phyloP scores from a whole-genome alignment of 2,797 vertebrate genomes.

The Discoglossus pictus region DNA sequence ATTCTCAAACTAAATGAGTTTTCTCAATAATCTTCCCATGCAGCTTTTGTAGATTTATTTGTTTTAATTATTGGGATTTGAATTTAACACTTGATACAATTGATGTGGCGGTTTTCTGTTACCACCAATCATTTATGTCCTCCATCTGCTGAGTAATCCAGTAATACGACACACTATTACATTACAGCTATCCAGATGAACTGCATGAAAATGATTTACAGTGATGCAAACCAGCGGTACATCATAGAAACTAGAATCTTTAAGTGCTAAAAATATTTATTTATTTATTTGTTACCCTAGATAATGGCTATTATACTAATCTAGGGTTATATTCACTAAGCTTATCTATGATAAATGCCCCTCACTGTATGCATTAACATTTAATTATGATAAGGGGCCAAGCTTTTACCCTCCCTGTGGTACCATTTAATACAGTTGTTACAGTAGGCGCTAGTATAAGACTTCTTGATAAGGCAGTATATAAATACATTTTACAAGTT shows the following conservation, averaged over 20 bases:
- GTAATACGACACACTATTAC: conserved; percentile 26
- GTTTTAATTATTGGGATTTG: conserved; percentile 37
- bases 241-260: conserved; percentile 7
- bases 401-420: too few species aligned
- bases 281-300: too few species aligned
- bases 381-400: too few species aligned
- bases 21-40: conserved; percentile 14
- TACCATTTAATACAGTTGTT: too few species aligned
- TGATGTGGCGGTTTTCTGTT: conserved; percentile 40
- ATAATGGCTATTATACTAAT: too few species aligned
- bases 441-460: too few species aligned
- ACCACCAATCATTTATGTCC: conserved; percentile 44
- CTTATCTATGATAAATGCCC: too few species aligned
- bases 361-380: too few species aligned
- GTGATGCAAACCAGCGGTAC: neutral
- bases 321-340: too few species aligned
- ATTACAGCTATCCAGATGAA: conserved; percentile 21
- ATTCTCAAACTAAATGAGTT: conserved; percentile 30
- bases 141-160: conserved; percentile 24
- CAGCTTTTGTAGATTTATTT: conserved; percentile 23
- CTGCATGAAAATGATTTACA: conserved; percentile 20
- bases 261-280: neutral
- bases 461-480: too few species aligned
- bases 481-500: too few species aligned
- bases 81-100: conserved; percentile 44